A percentile compares a stretch with the other conserved stretches of the same genome.
Evolutionary conservation across 2,797 vertebrate species (phyloP).

Genomic region (Coregonus ussuriensis): DNA sequence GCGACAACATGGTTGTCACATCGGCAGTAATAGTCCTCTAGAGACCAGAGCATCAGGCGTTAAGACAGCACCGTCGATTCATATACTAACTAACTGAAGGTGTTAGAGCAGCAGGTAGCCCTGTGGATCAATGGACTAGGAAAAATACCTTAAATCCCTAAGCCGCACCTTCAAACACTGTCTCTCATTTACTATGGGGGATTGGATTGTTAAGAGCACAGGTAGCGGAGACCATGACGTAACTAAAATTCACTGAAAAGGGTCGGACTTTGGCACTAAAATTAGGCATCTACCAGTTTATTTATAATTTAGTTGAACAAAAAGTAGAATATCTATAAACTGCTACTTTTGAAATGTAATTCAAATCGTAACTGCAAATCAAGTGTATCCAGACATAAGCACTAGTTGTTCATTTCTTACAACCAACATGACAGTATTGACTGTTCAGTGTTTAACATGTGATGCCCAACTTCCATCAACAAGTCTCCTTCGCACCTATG

Average conservation of each 20-base stretch:
- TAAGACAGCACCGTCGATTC: conserved; percentile 17
- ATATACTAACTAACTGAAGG: conserved; percentile 16
- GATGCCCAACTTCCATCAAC: too few relatives aligned
- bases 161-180: not conserved
- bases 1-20: not conserved
- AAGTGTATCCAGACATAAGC: not conserved
- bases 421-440: not conserved
- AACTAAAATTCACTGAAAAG: conserved; percentile 10
- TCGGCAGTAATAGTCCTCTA: conserved; percentile 10
- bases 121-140: conserved; percentile 5
- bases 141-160: not conserved
- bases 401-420: too few relatives aligned
- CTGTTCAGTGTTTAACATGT: too few relatives aligned
- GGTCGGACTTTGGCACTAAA: not conserved
- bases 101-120: not conserved
- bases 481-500: too few relatives aligned
- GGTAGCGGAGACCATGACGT: not conserved
- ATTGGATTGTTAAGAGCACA: not conserved
- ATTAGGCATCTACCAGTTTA: not conserved
- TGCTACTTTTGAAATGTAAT: too few relatives aligned
- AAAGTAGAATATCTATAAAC: too few relatives aligned
- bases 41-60: conserved; percentile 17
- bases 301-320: not conserved
- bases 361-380: not conserved
- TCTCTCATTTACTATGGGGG: not conserved